These are phyloP conservation scores for Cerastoderma edule DNA, from an alignment of 2,888 invertebrate genomes.

Conservation along the genomic window DNA sequence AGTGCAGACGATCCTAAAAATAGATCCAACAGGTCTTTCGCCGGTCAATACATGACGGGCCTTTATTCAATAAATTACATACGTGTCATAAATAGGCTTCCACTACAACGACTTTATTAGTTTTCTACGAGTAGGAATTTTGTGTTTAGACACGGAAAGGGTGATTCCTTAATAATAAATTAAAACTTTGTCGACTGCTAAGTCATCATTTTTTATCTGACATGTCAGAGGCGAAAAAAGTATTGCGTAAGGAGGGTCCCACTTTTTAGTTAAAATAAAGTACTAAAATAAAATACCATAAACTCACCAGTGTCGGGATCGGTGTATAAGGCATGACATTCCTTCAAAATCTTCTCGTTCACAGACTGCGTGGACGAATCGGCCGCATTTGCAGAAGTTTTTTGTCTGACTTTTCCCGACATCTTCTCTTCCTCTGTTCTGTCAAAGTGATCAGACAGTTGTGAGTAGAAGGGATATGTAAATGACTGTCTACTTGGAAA, in stretches of 20 bases:
- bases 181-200: constrained; percentile 30
- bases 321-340: constrained; percentile 85
- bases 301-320: constrained; percentile 85
- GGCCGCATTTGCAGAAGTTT: constrained; percentile 82
- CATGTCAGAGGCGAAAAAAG: constrained; percentile 10
- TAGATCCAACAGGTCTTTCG: constrained; percentile 41
- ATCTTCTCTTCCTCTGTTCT: constrained; percentile 71
- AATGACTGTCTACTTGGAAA: not conserved
- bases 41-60: constrained; percentile 39
- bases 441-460: constrained; percentile 64
- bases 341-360: constrained; percentile 85
- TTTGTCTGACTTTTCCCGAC: constrained; percentile 83
- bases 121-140: not conserved
- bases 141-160: not conserved
- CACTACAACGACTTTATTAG: not conserved
- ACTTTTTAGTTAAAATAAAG: not conserved
- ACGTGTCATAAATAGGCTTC: not conserved
- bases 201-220: constrained; percentile 55
- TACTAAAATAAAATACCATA: constrained; percentile 8
- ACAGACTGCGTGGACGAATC: constrained; percentile 83
- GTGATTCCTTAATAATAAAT: not conserved
- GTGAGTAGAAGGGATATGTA: constrained; percentile 34
- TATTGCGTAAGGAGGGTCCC: constrained; percentile 37
- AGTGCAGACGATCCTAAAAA: constrained; percentile 21
- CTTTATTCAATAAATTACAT: not conserved